phyloP scores from a whole-genome alignment of 2,888 invertebrate species.

The Brassicogethes aeneus region DNA sequence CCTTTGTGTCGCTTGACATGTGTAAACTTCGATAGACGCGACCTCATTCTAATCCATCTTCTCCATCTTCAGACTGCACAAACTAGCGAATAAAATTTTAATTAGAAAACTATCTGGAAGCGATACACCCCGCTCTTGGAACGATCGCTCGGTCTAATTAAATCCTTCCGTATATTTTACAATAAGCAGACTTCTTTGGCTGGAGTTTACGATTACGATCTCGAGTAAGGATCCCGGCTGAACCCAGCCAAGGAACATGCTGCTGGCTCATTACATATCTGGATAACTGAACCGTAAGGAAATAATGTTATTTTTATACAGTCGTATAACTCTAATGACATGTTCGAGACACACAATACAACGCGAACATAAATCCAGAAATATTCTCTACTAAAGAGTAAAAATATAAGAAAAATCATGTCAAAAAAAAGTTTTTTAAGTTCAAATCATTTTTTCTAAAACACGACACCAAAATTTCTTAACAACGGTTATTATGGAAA shows the following conservation, averaged over 20 bases:
- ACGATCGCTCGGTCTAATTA: not conserved
- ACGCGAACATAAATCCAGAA: not conserved
- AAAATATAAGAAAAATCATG: no score
- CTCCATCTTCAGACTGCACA: no score
- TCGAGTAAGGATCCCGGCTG: constrained; percentile 22
- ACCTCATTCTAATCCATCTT: no score
- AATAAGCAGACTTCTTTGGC: not conserved
- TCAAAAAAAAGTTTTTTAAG: no score
- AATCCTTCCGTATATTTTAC: not conserved
- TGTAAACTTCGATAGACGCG: constrained; percentile 37
- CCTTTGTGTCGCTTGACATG: constrained; percentile 37
- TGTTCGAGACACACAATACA: constrained; percentile 26
- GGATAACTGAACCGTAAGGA: constrained; percentile 33
- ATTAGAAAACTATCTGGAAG: no score
- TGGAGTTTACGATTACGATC: constrained; percentile 28
- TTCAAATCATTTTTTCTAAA: no score
- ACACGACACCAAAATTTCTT: no score
- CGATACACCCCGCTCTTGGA: no score
- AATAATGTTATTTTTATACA: constrained; percentile 36
- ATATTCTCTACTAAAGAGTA: no score
- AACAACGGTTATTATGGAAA: no score
- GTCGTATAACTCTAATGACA: constrained; percentile 34
- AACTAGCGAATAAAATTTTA: no score
- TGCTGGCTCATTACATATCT: constrained; percentile 34
- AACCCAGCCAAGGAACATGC: constrained; percentile 27